Conservation (phyloP, 2,797 vertebrate genomes). For the Iguana delicatissima region DNA sequence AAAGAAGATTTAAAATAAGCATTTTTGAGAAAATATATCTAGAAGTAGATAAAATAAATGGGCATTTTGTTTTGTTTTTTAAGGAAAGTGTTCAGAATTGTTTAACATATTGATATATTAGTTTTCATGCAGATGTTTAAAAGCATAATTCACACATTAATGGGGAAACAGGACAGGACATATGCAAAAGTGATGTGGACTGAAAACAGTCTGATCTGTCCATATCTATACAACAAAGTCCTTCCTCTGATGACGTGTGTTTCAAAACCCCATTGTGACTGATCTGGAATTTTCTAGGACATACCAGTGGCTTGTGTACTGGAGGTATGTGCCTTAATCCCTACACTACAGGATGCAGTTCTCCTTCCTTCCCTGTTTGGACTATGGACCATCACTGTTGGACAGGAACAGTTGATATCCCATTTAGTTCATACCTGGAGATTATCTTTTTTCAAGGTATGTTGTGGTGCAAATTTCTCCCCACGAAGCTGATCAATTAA, state of each 20-base stretch:
- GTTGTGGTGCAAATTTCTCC: neutral
- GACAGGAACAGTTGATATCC: neutral
- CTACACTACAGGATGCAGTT: too few relatives aligned
- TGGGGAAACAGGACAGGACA: neutral
- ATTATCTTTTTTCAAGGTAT: neutral
- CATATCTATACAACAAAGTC: neutral
- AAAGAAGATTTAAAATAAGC: neutral
- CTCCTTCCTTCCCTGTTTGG: too few relatives aligned
- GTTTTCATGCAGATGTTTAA: neutral
- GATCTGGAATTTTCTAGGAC: neutral
- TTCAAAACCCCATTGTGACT: neutral
- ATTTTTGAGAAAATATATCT: neutral
- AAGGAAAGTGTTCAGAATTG: neutral
- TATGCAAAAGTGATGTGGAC: neutral
- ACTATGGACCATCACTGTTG: too few relatives aligned
- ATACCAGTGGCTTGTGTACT: too few relatives aligned
- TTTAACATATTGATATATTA: neutral
- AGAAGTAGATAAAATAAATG: neutral
- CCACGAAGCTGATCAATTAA: neutral
- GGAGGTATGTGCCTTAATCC: too few relatives aligned
- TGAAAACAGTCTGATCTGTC: neutral
- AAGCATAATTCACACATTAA: neutral
- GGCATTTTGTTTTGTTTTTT: neutral
- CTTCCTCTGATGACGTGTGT: neutral
- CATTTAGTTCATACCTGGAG: neutral